Evolutionary conservation across 1,140 invertebrate species (phyloP), one percentile per base, ranked within the genome.

Genomic region (Vanessa tameamea): DNA sequence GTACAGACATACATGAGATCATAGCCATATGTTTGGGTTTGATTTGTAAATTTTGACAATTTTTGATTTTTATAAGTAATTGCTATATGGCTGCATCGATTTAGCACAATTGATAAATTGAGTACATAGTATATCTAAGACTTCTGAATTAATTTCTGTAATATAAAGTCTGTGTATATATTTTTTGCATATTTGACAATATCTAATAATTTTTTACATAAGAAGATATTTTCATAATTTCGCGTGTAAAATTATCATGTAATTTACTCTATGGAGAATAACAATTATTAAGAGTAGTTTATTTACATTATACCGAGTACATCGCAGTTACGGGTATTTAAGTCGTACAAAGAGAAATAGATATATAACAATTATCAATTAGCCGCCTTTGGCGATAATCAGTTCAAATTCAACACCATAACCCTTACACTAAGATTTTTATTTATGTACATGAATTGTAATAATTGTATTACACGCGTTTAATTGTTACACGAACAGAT

Each of bases 401-500:
- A 78, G 70, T 75, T 76, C 65, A 72, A 65, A 73, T 74, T 82
- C 73, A 84, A 80, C 82, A 83, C 80, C 77, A 63, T 78, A 81
- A 82, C 78, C 78, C 73, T 82, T 80, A 80, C 47, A 70, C 63
- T 69, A 75, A 72, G 48, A 68, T 59, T 72, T 74, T 76, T 69
- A 68, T 77, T 47, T 77, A 82, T 76, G 66, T 78, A 74, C 75
- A 79, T 81, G 77, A 76, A 64, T 23, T 61, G 53, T 13, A 57
- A 61, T 75, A 50, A 71, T 59, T 59, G 74, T 69, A 76, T 78
- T 64, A 69, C 43, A 75, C 74, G 63, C 63, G 37, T 72, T 61
- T 51, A 55, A 47, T 70, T 72, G 51, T 88, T 88, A 93, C 78
- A 91, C 90, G 86, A 93, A 93, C 76, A 93, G 87, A 90, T 92